Evolutionary conservation across 1,140 invertebrate genomes (phyloP), one percentile per base, ranked within the genome.

Genomic region (Apis laboriosa): DNA sequence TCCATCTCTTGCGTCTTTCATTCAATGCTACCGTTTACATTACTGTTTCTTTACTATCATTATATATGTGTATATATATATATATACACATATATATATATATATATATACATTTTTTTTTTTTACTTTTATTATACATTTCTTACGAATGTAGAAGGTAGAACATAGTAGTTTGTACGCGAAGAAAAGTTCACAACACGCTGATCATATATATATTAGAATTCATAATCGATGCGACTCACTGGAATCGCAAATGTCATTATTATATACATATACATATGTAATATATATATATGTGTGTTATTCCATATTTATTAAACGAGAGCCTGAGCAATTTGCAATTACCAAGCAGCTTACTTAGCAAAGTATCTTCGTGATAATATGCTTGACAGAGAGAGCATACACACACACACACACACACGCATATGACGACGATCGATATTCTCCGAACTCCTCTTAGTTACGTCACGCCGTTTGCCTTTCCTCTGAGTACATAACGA

Each of bases 401-500:
- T 5, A 43, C 34, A 43, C 34, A 43, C 5, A 43, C 34, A 43
- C 34, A 43, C 34, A 43, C 34, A 43, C 34, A 43, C 34, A 43
- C 34, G 5, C 34, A 60, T 24, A 64, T 34, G 64, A n/a, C 56
- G 73, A 15, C 55, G 80, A 82, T 82, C 80, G 80, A 82, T 82
- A 77, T 68, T 61, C 34, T 70, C 55, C 19, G n/a, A 66, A 67
- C 64, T 77, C 61, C 71, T 82, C 71, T 82, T 74, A 72, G 51
- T 49, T 74, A 78, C 77, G 43, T 66, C 71, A 67, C 64, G 61
- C 61, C 73, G 72, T 63, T 87, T 76, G 86, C 83, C 79, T 80
- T 89, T 88, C 80, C 87, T 89, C 60, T 73, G 77, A 87, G 80
- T 89, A 78, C 80, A 84, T 84, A 60, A 87, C 85, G 66, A 86